Conservation (phyloP, 2,113 vertebrate species). For the Oxygymnocypris stewartii region DNA sequence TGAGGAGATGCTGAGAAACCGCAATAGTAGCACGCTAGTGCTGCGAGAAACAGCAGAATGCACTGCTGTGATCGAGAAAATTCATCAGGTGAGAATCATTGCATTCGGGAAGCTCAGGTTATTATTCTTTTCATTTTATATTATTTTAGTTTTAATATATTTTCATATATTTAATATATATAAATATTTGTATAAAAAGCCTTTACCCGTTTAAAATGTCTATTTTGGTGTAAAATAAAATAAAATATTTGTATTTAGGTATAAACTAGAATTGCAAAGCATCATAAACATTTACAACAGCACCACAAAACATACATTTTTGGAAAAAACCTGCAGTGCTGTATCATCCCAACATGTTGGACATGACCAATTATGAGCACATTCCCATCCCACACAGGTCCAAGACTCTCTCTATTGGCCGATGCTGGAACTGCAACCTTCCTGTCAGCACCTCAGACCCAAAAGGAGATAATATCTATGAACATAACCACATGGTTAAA, state of each 20-base stretch:
- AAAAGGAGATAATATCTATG: constrained; percentile 7
- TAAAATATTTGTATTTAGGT: not conserved
- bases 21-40: constrained; percentile 74
- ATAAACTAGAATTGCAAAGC: not conserved
- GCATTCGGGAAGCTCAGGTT: not conserved
- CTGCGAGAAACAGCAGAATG: constrained; percentile 80
- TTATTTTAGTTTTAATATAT: too few relatives aligned
- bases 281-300: not conserved
- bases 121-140: not conserved
- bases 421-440: not conserved
- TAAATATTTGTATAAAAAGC: too few relatives aligned
- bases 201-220: too few relatives aligned
- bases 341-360: constrained; percentile 3
- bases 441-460: not conserved
- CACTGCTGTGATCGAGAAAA: constrained; percentile 82
- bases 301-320: not conserved
- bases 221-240: too few relatives aligned
- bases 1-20: constrained; percentile 77
- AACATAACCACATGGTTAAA: not conserved
- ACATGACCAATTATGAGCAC: not conserved
- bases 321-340: not conserved
- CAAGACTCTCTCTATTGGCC: constrained; percentile 42
- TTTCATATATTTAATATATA: too few relatives aligned
- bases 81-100: constrained; percentile 82
- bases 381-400: constrained; percentile 2